Evolutionary conservation across 1,140 invertebrate species (phyloP), one percentile per base, ranked within the genome.

Genomic region (Dolichoris vasculosae): DNA sequence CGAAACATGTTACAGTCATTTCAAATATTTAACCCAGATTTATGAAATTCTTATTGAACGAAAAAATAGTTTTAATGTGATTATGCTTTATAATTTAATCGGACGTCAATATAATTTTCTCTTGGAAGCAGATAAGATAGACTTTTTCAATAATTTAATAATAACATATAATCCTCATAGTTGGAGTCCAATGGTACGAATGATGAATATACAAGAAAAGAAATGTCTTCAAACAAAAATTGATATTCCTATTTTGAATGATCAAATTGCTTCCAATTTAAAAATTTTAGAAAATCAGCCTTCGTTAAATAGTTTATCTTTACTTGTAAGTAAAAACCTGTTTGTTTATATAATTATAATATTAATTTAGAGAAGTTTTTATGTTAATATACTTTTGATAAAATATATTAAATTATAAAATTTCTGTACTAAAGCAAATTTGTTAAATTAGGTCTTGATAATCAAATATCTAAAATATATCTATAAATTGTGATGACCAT

Each of bases 21-120:
- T 92, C 2, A 90, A 89, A 86, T 90, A 89, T 81, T 87, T 93
- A 4, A 86, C 91, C 11, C 88, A 87, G 76, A 40, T 91, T 11
- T 91, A 92, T 63, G 67, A 89, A 6, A 35, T 59, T 35, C 82
- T 92, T 13, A 67, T 15, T 59, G 80, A 89, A 32, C 88, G 91
- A 81, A 75, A 71, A 43, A 85, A 88, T 15, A 88, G 83, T 73
- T 26, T 91, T 9, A 90, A 92, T 85, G 64, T 88, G 0, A 63
- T 90, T 26, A 85, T 92, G 26, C 23, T 93, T 0, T 63, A 82
- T 9, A 89, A 89, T 82, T 87, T 92, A 48, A 90, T 93, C 26
- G 79, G 85, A 0, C 87, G 91, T 78, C 78, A 92, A 23, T 92
- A 90, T 76, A 87, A 69, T 15, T 88, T 91, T 35, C 71, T 93